A percentile compares a stretch with the other conserved stretches of the same genome.
These are phyloP conservation scores for Anableps anableps DNA, from an alignment of 2,797 vertebrate genomes.

Conservation along the genomic window DNA sequence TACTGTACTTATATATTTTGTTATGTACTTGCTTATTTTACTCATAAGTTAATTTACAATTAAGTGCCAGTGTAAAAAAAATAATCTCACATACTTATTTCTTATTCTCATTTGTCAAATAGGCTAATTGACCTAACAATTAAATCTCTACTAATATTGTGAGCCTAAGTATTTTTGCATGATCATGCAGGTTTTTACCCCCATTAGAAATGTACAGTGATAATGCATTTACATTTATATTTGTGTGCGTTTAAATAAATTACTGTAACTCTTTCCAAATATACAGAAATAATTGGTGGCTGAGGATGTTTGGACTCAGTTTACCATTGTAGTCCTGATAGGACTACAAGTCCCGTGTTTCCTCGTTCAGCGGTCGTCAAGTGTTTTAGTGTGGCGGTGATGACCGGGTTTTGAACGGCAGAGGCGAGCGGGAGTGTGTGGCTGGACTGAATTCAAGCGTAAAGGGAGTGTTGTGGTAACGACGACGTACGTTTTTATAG, in stretches of 20 bases:
- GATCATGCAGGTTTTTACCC: too few relatives aligned
- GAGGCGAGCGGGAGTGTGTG: slow-evolving; percentile 65
- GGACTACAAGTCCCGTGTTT: slow-evolving; percentile 72
- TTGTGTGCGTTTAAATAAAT: background rate
- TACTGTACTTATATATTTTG: background rate
- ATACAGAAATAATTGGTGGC: background rate
- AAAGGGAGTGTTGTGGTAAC: slow-evolving; percentile 44
- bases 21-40: too few relatives aligned
- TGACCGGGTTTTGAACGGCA: slow-evolving; percentile 57
- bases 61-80: too few relatives aligned
- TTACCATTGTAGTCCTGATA: slow-evolving; percentile 20
- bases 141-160: too few relatives aligned
- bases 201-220: background rate
- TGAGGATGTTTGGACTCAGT: too few relatives aligned
- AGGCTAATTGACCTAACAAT: too few relatives aligned
- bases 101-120: too few relatives aligned
- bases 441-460: slow-evolving; percentile 15
- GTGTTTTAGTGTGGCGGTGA: background rate
- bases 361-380: background rate
- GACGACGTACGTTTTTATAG: background rate
- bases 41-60: too few relatives aligned
- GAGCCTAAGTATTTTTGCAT: too few relatives aligned
- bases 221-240: background rate
- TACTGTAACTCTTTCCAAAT: background rate
- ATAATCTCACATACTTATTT: too few relatives aligned